Evolutionary conservation across 2,113 vertebrate species (phyloP), one percentile per base, ranked within the genome.

Genomic region (Thunnus thynnus): DNA sequence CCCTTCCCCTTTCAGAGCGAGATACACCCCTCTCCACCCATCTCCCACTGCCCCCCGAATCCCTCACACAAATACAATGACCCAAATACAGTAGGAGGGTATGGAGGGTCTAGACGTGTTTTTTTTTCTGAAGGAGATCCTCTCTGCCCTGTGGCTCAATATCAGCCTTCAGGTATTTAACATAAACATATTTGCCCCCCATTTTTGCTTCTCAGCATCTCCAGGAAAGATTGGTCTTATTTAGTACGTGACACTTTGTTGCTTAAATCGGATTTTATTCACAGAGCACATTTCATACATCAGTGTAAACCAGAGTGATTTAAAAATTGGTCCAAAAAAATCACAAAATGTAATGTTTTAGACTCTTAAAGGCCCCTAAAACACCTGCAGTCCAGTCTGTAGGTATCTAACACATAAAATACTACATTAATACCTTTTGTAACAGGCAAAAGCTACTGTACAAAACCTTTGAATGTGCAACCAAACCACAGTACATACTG

Each of bases 31-130:
- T 92, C 93, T 88, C 44, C 11, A 46, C 25, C 44, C 55, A 52
- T 52, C 54, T 60, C 67, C 72, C 67, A 51, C 72, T 61, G 3
- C 92, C 64, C 94, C 93, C 9, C 36, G 75, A 91, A 70, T 95
- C 94, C 93, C 91, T 92, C 81, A 9, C 6, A 93, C 92, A 94
- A 95, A 96, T 91, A 91, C 91, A 90, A 81, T 88, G 83, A 88
- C 91, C 93, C 90, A 93, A 87, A 87, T 90, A 78, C 62, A 71
- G 72, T 61, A 7, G 73, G 55, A 78, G 72, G 76, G 55, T 41
- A 65, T 51, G 67, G 22, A 72, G 70, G 85, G 80, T 85, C 81
- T 83, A 66, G 85, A 76, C 44, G 2, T 70, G 64, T 61, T 61
- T 69, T 62, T 78, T 30, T 30, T 30, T 30, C 44, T 69, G 25